phyloP scores from a whole-genome alignment of 2,797 vertebrate genomes.

The Cetoscarus ocellatus region DNA sequence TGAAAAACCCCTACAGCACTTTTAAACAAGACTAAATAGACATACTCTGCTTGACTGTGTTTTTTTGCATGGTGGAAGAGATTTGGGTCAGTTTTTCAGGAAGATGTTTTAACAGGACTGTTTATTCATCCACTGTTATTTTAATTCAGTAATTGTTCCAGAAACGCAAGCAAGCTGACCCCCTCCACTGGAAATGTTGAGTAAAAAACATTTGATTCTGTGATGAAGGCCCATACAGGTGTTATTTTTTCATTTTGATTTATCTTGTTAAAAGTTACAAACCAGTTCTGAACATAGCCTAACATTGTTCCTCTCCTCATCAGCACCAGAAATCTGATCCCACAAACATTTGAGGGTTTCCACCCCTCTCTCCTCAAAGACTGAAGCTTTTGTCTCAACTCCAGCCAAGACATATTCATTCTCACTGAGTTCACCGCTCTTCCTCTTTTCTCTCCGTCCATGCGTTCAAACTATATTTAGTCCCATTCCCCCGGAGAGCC shows the following conservation, averaged over 20 bases:
- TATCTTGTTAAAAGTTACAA: not conserved
- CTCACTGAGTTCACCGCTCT: conserved; percentile 1
- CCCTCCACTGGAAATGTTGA: too few relatives aligned
- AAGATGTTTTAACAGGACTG: too few relatives aligned
- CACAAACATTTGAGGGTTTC: conserved; percentile 1
- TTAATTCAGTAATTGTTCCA: not conserved
- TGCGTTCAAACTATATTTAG: conserved; percentile 70
- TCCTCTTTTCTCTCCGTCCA: conserved; percentile 20
- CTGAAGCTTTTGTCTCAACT: conserved; percentile 5
- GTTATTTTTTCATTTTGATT: not conserved
- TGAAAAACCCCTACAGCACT: too few relatives aligned
- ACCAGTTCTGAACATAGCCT: not conserved
- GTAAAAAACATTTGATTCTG: too few relatives aligned
- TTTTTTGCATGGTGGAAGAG: too few relatives aligned
- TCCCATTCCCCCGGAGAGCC: conserved; percentile 36
- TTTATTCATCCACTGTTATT: not conserved
- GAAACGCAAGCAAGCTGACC: not conserved
- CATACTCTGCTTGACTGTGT: too few relatives aligned
- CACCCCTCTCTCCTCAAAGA: not conserved
- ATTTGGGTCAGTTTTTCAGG: too few relatives aligned
- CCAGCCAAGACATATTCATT: conserved; percentile 11
- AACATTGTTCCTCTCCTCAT: not conserved
- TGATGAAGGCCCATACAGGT: conserved; percentile 1
- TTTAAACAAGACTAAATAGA: too few relatives aligned
- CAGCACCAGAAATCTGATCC: not conserved